Percentiles rank a stretch among this genome's conserved stretches.
Conservation (phyloP, 2,888 invertebrate genomes). For the Pachymerium ferrugineum region DNA sequence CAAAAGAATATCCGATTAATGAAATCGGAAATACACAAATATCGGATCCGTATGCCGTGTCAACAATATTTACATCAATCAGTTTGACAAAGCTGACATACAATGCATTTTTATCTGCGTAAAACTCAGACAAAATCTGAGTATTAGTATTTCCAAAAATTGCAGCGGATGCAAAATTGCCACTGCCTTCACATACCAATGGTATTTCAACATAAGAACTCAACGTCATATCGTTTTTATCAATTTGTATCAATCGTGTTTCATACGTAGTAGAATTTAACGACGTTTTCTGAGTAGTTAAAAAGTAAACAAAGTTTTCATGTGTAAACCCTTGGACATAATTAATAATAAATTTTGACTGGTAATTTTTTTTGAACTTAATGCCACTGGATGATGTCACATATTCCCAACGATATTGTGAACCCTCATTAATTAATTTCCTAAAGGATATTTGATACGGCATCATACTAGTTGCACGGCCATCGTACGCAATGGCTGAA, state of each 20-base stretch:
- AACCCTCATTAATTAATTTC: not conserved
- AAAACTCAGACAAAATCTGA: not conserved
- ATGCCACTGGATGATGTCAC: constrained; percentile 2
- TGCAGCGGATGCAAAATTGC: constrained; percentile 37
- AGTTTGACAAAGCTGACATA: constrained; percentile 38
- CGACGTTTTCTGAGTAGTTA: constrained; percentile 42
- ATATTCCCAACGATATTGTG: constrained; percentile 32
- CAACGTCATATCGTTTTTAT: constrained; percentile 42
- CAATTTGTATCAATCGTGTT: constrained; percentile 44
- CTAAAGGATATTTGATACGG: constrained; percentile 33
- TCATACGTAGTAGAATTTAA: constrained; percentile 37
- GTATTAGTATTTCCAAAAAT: constrained; percentile 35
- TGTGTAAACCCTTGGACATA: constrained; percentile 44
- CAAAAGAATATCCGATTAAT: constrained; percentile 37
- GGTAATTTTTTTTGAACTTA: constrained; percentile 14
- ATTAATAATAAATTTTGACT: constrained; percentile 38
- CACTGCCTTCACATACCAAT: constrained; percentile 38
- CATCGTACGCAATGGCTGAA: constrained; percentile 35
- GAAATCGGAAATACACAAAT: constrained; percentile 39
- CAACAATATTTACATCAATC: constrained; percentile 17
- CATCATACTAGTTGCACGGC: not conserved
- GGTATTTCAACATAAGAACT: constrained; percentile 46
- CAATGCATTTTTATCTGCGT: constrained; percentile 32
- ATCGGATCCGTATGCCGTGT: constrained; percentile 37
- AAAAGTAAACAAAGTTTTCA: constrained; percentile 42